These are phyloP conservation scores for Phylloscopus trochiloides DNA, from an alignment of 2,113 vertebrate genomes.

Conservation along the genomic window DNA sequence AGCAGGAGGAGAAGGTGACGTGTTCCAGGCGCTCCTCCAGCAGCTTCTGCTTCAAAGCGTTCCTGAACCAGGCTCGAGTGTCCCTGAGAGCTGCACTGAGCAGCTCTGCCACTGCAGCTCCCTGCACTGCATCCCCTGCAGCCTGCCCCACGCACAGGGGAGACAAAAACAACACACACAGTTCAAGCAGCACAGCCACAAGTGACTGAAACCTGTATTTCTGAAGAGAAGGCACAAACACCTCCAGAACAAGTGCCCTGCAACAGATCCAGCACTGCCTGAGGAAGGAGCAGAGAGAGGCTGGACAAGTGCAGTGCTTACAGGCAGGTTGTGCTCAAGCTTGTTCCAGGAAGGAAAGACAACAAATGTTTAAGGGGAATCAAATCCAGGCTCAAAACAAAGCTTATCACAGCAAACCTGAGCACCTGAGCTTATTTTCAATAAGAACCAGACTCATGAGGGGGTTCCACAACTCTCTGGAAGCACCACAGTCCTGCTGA, in stretches of 20 bases:
- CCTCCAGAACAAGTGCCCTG: background rate
- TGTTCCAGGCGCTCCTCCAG: rapidly evolving
- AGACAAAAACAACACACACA: background rate
- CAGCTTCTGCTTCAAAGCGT: background rate
- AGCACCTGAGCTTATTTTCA: background rate
- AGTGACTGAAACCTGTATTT: background rate
- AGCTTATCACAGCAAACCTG: background rate
- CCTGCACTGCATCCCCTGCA: background rate
- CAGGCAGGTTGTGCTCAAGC: background rate
- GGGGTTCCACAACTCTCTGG: background rate
- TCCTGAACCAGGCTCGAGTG: conserved; percentile 12
- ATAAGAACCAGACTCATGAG: background rate
- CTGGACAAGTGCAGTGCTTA: background rate
- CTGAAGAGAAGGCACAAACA: background rate
- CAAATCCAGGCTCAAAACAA: background rate
- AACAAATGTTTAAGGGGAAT: background rate
- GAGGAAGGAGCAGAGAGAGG: background rate
- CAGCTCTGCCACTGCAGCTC: background rate
- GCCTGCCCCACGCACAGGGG: background rate
- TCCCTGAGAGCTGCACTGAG: background rate
- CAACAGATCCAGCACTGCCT: background rate
- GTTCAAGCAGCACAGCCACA: background rate
- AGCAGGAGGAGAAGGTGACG: rapidly evolving
- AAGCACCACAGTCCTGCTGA: background rate
- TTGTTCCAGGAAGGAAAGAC: background rate